These are phyloP conservation scores for Callopanchax toddi DNA, from an alignment of 2,113 vertebrate species.

Conservation along the genomic window DNA sequence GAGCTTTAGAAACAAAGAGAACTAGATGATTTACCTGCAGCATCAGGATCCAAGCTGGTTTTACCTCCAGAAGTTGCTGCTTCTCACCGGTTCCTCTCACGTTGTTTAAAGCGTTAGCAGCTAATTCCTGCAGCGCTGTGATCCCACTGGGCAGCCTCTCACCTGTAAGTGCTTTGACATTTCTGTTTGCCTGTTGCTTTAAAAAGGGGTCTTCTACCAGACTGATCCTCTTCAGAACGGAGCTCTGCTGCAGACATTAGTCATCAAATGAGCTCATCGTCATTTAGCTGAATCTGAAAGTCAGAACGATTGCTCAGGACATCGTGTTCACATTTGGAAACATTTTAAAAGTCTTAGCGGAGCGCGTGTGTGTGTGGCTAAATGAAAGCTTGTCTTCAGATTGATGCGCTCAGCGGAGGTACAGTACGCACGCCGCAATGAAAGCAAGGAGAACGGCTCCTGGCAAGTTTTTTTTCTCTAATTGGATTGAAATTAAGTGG, in stretches of 20 bases:
- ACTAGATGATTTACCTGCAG: too few relatives aligned
- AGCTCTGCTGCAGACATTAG: constrained; percentile 55
- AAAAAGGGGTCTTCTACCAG: constrained; percentile 46
- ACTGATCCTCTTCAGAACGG: constrained; percentile 44
- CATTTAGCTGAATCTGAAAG: not conserved
- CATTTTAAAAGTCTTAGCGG: constrained; percentile 37
- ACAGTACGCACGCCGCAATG: constrained; percentile 78
- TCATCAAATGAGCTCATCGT: constrained; percentile 52
- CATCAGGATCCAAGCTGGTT: too few relatives aligned
- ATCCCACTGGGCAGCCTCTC: constrained; percentile 33
- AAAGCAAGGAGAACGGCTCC: constrained; percentile 78
- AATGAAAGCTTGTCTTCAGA: constrained; percentile 45
- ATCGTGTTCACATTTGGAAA: constrained; percentile 36
- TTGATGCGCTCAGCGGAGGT: constrained; percentile 40
- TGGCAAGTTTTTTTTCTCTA: constrained; percentile 74
- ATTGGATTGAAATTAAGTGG: constrained; percentile 90
- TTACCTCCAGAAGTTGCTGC: too few relatives aligned
- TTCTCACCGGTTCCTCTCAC: not conserved
- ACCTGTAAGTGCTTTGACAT: constrained; percentile 75
- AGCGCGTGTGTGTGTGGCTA: constrained; percentile 48
- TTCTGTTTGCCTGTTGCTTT: constrained; percentile 52
- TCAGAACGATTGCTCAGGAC: constrained; percentile 39
- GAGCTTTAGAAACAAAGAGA: too few relatives aligned
- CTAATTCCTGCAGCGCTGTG: constrained; percentile 18
- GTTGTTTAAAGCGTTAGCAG: not conserved